phyloP scores from a whole-genome alignment of 1,140 invertebrate genomes.

The Lanistes nyassanus region DNA sequence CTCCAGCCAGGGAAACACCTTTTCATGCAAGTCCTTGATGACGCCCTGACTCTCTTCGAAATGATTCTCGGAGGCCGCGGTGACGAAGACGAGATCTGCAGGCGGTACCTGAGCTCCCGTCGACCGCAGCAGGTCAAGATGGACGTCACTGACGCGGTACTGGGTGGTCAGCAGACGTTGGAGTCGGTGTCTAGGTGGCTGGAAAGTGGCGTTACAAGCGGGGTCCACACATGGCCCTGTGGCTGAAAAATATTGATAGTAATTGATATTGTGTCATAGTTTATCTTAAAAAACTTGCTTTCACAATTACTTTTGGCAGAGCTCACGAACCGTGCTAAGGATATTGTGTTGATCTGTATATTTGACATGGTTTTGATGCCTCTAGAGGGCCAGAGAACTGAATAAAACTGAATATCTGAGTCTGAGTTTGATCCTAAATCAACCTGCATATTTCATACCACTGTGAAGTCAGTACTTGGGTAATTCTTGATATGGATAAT shows the following conservation, averaged over 20 bases:
- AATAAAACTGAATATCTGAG: too few species aligned
- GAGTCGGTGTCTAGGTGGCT: not conserved
- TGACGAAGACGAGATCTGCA: constrained; percentile 23
- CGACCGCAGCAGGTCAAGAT: not conserved
- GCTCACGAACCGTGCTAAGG: not conserved
- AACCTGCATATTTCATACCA: too few species aligned
- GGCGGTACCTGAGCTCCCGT: not conserved
- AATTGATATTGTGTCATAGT: not conserved
- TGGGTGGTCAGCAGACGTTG: not conserved
- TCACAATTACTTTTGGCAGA: not conserved
- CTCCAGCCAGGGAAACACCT: constrained; percentile 14
- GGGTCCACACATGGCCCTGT: not conserved
- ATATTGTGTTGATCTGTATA: too few species aligned
- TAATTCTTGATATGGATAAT: too few species aligned
- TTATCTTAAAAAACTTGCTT: not conserved
- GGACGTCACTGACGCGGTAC: not conserved
- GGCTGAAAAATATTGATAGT: not conserved
- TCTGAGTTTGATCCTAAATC: too few species aligned
- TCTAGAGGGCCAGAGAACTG: too few species aligned
- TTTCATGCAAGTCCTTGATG: constrained; percentile 17
- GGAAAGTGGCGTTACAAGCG: not conserved
- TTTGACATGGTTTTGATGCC: too few species aligned
- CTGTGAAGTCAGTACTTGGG: too few species aligned
- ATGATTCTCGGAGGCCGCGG: constrained; percentile 18
- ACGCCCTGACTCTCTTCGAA: constrained; percentile 20